Evolutionary conservation across 92 coral and sea anemone species (phyloP), one percentile per base, ranked within the genome.

Genomic region (Virgularia gustaviana): DNA sequence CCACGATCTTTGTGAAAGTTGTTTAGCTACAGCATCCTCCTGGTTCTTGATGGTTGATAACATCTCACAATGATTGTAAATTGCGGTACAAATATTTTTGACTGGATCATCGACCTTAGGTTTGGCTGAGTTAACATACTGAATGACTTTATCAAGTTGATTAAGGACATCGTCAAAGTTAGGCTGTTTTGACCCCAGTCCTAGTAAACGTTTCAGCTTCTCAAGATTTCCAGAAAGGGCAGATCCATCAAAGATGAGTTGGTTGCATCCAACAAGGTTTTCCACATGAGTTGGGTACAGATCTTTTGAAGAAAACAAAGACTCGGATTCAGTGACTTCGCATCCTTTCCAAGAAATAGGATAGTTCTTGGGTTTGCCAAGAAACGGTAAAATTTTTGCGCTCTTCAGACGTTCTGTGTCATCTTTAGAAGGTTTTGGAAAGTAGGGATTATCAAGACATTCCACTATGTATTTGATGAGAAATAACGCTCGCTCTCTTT

Each of bases 281-380:
- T 83, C 72, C 57, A 16, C 10, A 15, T 60, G 44, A 9, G 44
- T 15, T 0, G 71, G 81, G 49, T 62, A 88, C 28, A 83, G 82
- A 22, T 82, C 76, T 11, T 60, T 56, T 27, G 97, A 88, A 18
- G 87, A 72, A n/a, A 83, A 32, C 35, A 90, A 58, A 15, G 33
- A 29, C 28, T 35, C 19, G 11, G 60, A 24, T n/a, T n/a, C n/a
- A 37, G 28, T 41, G 45, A 29, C 51, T 25, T 77, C 73, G 41
- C 72, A 71, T 3, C 73, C 77, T 70, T 80, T 75, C 97, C 97
- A 90, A 8, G 57, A 52, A 22, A 85, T 84, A 20, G 95, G 90
- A 67, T 68, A 86, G 0, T 49, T 51, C 8, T 68, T 13, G 5
- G 90, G 97, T 57, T 52, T 83, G 36, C 35, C 35, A 31, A 83